Base-by-base conservation (phyloP, 2,888 invertebrate species). In the Stenodera caucasica region DNA sequence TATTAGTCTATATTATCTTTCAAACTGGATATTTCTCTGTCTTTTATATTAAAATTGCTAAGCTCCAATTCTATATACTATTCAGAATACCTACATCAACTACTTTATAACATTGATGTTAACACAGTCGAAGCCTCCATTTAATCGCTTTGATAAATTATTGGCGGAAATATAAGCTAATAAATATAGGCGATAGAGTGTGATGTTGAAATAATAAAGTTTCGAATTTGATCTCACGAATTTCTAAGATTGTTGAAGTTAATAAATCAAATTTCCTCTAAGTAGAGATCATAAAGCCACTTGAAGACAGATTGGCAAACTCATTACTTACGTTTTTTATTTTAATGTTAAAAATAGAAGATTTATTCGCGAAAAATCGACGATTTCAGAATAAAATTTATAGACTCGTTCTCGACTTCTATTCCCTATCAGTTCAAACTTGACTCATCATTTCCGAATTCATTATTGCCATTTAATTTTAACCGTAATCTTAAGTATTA, bases 101-200 rank as follows among this genome's bases (percentile, higher is more conserved):
- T 30, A 64, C 59, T 68, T 66, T 60, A 66, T 66, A 66, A 66
- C 63, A 33, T 51, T 29, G 57, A 57, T 52, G 37, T 57, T 57
- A 52, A 49, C 50, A 49, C 33, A 9, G 12, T 30, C 11, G 21
- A 52, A 57, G 29, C 40, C 2, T 50, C 7, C 6, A 23, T n/a
- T 49, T 56, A 50, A 57, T 57, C 52, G 37, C 52, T 57, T 55
- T 55, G 49, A 49, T 55, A 56, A 49, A 2, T 33, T 21, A 18
- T 33, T 32, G 33, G 5, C 4, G 21, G 33, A 14, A 18, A 53
- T 15, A 23, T 14, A 35, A 18, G 29, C 14, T 51, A 11, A 2
- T 23, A 1, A 12, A 30, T 29, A 9, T 26, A 26, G 26, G n/a
- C 7, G 32, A 26, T 32, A 18, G 29, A 14, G 5, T 26, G 26